Evolutionary conservation across 1,140 invertebrate species (phyloP), one percentile per base, ranked within the genome.

Genomic region (Drepana arcuata): DNA sequence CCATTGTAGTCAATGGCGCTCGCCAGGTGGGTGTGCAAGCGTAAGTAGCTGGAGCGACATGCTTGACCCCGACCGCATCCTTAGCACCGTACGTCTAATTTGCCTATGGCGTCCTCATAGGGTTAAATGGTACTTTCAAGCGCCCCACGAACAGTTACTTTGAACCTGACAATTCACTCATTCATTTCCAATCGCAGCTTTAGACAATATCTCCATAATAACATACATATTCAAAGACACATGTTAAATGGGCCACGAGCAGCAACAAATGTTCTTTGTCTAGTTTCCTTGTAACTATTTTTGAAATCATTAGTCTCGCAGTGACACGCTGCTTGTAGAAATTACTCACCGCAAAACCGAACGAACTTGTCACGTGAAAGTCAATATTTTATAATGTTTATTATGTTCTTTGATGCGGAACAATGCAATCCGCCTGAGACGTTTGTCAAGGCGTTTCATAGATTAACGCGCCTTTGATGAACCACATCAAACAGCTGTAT

Each of bases 1-100:
- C 70, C 49, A 81, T 81, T 81, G 72, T 79, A 79, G 70, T 81
- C 77, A 81, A 81, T 77, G 48, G 56, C 34, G 43, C 38, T 51
- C 47, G 54, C 61, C 57, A 64, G 59, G 70, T 74, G 73, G 77
- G 77, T 65, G 77, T 81, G 66, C 73, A 77, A 77, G 54, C 48
- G 48, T 70, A 69, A 78, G 70, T 72, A 71, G 70, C 60, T 68
- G 41, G 23, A 39, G 24, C 30, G 30, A 43, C 43, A 40, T 44
- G 30, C 21, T 14, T 39, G 21, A 63, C 65, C 72, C 72, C 72
- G 63, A 47, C 51, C 63, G 59, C 67, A 53, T 58, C 30, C 42
- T n/a, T n/a, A n/a, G n/a, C n/a, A 25, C 24, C 24, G 11, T 25
- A 25, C 9, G 9, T 2, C 24, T 25, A 9, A 25, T 25, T 25